Evolutionary conservation across 2,797 vertebrate genomes (phyloP).

Genomic region (Astyanax mexicanus): DNA sequence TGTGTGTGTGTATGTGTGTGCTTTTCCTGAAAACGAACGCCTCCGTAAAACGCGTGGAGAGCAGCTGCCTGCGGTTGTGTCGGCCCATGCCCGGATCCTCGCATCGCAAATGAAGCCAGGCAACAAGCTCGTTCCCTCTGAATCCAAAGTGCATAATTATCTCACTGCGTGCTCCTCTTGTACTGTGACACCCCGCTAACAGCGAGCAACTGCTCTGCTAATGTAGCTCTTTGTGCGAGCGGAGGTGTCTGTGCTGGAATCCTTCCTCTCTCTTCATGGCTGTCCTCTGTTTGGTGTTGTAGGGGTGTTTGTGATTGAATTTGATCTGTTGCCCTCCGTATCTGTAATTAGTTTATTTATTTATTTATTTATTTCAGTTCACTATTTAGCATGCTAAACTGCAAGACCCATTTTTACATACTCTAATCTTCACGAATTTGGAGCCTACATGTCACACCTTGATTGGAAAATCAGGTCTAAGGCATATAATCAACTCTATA

Average conservation of each 20-base stretch:
- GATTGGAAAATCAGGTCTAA: too few species aligned
- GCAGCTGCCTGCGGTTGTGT: neutral
- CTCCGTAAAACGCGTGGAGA: conserved; percentile 16
- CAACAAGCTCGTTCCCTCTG: neutral
- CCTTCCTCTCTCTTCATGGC: neutral
- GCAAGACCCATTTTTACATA: neutral
- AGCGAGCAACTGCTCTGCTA: conserved; percentile 29
- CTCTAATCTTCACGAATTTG: too few species aligned
- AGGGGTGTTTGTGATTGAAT: neutral
- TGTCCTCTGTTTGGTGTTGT: neutral
- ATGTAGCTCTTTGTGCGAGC: neutral
- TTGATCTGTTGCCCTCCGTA: neutral
- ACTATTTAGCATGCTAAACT: neutral
- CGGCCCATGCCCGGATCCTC: neutral
- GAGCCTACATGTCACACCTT: too few species aligned
- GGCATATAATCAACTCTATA: too few species aligned
- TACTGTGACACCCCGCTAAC: conserved; percentile 38
- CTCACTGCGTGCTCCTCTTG: conserved; percentile 22
- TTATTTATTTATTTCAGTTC: neutral
- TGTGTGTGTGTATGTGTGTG: conserved; percentile 58
- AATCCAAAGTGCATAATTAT: conserved; percentile 11
- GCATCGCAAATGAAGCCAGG: conserved; percentile 3
- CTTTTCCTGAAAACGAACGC: conserved; percentile 45
- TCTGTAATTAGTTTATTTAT: neutral
- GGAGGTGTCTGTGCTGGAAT: neutral